Percentiles rank a stretch among this genome's conserved stretches.
Evolutionary conservation across 2,888 invertebrate species (phyloP).

Genomic region (Nemapogon koenigi): DNA sequence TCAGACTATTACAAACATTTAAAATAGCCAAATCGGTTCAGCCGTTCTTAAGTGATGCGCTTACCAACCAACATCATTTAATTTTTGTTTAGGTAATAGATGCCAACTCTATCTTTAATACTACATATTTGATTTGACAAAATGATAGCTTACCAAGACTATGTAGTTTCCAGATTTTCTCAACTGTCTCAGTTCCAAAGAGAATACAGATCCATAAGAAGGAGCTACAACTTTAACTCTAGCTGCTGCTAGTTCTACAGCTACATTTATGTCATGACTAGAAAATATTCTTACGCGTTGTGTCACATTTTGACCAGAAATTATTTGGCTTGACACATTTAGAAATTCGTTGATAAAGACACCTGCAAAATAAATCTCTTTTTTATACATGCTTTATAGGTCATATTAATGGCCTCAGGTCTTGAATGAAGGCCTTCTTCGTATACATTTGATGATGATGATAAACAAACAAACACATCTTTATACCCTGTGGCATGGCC

Average conservation of each 20-base stretch:
- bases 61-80: too few species aligned
- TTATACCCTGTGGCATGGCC: too few species aligned
- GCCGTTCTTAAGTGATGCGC: too few species aligned
- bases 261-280: constrained; percentile 71
- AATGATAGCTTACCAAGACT: constrained; percentile 56
- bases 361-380: constrained; percentile 29
- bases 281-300: constrained; percentile 54
- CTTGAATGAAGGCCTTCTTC: too few species aligned
- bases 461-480: too few species aligned
- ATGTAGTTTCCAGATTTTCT: constrained; percentile 31
- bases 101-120: too few species aligned
- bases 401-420: too few species aligned
- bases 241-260: constrained; percentile 60
- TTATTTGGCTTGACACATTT: constrained; percentile 42
- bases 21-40: too few species aligned
- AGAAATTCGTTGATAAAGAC: constrained; percentile 54
- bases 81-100: too few species aligned
- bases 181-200: constrained; percentile 55
- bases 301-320: constrained; percentile 33
- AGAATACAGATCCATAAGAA: constrained; percentile 58
- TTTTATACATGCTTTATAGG: constrained; percentile 1
- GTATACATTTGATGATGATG: too few species aligned
- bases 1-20: too few species aligned
- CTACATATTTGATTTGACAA: too few species aligned
- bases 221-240: constrained; percentile 65